Percentiles rank a stretch among this genome's conserved stretches.
These are phyloP conservation scores for Geophilus truncorum DNA, from an alignment of 2,888 invertebrate genomes.

Conservation along the genomic window DNA sequence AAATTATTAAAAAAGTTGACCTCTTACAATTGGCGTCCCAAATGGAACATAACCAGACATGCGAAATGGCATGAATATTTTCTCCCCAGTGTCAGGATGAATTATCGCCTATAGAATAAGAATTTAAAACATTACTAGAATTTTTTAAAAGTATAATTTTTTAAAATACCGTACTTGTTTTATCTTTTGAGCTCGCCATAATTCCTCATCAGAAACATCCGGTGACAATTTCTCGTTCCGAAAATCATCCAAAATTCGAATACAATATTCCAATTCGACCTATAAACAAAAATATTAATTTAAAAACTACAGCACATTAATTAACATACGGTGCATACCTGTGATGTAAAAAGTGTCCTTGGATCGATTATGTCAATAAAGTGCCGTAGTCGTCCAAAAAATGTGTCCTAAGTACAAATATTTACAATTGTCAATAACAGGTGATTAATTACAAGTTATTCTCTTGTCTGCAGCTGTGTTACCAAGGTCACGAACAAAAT, in stretches of 20 bases:
- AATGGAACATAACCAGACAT: constrained; percentile 55
- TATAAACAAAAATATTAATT: constrained; percentile 41
- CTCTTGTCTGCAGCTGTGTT: no score
- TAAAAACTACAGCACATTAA: neutral
- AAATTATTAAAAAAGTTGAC: neutral
- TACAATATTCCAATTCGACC: constrained; percentile 46
- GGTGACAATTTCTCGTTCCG: constrained; percentile 43
- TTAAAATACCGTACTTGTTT: no score
- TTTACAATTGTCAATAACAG: no score
- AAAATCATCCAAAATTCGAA: constrained; percentile 47
- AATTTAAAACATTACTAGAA: no score
- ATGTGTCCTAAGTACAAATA: no score
- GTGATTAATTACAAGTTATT: no score
- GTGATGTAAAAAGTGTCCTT: constrained; percentile 28
- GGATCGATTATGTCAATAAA: constrained; percentile 37
- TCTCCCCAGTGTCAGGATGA: constrained; percentile 52
- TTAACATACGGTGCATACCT: constrained; percentile 30
- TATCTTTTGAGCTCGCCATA: constrained; percentile 54
- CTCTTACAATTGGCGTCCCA: constrained; percentile 51
- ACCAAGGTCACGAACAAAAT: no score
- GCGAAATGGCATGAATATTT: constrained; percentile 53
- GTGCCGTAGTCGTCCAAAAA: constrained; percentile 34
- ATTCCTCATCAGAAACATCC: constrained; percentile 45
- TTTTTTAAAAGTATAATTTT: no score
- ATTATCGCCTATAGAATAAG: no score